Evolutionary conservation across 2,888 invertebrate species (phyloP).

Genomic region (Periphyllus acericola): DNA sequence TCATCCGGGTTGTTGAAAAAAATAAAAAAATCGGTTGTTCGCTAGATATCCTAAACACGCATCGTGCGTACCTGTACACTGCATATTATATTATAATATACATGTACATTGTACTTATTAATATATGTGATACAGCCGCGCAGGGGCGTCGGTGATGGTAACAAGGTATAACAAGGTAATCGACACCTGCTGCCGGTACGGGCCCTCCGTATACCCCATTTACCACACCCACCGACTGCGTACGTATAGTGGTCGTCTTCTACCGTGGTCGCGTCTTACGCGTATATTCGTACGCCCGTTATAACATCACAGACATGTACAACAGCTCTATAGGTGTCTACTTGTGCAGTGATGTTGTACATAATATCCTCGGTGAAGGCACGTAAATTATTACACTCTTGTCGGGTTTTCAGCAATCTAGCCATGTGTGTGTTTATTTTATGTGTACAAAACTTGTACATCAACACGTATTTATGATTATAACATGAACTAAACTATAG

Average conservation of each 20-base stretch:
- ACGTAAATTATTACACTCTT: background rate
- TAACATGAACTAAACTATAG: no score
- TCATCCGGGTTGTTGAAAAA: background rate
- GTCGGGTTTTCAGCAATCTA: background rate
- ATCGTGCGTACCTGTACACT: background rate
- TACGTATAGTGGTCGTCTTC: constrained; percentile 16
- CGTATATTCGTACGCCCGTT: background rate
- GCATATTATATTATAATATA: background rate
- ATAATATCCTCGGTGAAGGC: background rate
- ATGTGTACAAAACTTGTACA: background rate
- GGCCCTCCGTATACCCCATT: constrained; percentile 22
- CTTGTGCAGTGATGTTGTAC: background rate
- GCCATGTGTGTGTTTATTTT: background rate
- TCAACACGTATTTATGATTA: no score
- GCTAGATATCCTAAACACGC: background rate
- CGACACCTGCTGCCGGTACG: constrained; percentile 53
- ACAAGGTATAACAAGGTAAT: constrained; percentile 57
- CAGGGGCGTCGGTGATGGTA: constrained; percentile 46
- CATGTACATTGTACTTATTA: background rate
- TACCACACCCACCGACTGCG: constrained; percentile 23
- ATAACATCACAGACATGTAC: background rate
- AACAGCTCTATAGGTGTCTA: background rate
- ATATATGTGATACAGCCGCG: background rate
- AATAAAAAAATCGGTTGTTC: background rate
- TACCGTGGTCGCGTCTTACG: constrained; percentile 30